Conservation (phyloP, 2,797 vertebrate species). For the Scarus forsteni region DNA sequence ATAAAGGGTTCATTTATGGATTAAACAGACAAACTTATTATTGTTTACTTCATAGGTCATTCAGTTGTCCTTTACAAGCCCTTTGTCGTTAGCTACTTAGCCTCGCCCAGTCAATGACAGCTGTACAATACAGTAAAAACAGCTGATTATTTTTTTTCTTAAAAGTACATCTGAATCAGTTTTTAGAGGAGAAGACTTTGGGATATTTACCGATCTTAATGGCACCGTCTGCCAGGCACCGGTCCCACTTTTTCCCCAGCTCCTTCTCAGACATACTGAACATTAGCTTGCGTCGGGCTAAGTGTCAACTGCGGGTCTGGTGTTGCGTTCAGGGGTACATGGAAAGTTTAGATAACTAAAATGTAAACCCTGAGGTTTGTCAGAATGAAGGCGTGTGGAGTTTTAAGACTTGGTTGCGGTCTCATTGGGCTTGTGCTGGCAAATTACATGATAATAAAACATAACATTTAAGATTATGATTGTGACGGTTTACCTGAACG, state of each 20-base stretch:
- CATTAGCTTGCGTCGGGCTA: slow-evolving; percentile 54
- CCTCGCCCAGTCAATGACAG: slow-evolving; percentile 70
- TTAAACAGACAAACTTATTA: neutral
- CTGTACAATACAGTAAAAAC: slow-evolving; percentile 10
- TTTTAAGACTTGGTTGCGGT: accelerated
- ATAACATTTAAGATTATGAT: accelerated
- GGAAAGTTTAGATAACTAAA: accelerated
- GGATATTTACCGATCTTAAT: slow-evolving; percentile 84
- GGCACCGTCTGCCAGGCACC: slow-evolving; percentile 83
- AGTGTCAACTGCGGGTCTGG: slow-evolving; percentile 49
- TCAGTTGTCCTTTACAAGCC: slow-evolving; percentile 66
- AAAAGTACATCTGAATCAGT: neutral
- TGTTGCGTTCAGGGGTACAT: slow-evolving; percentile 48
- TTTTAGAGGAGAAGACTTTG: accelerated
- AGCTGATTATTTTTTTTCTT: neutral
- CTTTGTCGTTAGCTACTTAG: slow-evolving; percentile 71
- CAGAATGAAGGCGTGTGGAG: too few species aligned
- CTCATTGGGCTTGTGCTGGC: accelerated
- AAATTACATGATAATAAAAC: neutral
- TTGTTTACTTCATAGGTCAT: neutral
- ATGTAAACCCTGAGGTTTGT: neutral
- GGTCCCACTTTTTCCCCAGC: slow-evolving; percentile 85
- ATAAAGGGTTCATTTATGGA: accelerated
- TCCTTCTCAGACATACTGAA: slow-evolving; percentile 85
- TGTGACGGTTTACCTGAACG: neutral